phyloP scores from a whole-genome alignment of 2,888 invertebrate species.

The Punctoribates punctum region DNA sequence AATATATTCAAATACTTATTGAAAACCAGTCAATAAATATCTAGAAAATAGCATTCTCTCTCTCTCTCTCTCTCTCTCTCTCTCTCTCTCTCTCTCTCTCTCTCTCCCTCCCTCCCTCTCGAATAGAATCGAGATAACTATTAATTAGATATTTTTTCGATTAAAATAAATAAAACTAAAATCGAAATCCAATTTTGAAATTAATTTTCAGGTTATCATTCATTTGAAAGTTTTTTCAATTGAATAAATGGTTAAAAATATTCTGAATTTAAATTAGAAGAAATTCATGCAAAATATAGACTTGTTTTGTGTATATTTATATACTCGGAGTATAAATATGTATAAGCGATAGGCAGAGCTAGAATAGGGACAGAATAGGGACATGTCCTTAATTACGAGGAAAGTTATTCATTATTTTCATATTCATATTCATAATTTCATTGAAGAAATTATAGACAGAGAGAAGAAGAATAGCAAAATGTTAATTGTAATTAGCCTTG shows the following conservation, averaged over 20 bases:
- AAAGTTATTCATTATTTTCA: constrained; percentile 19
- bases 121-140: background rate
- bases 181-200: background rate
- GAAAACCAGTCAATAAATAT: background rate
- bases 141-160: background rate
- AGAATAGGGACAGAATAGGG: background rate
- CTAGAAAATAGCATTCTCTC: no score
- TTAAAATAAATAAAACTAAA: background rate
- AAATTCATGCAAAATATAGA: no score
- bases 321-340: background rate
- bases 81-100: no score
- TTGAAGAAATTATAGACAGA: background rate
- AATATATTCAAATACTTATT: no score
- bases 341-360: background rate
- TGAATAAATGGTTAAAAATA: background rate
- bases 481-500: background rate
- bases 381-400: constrained; percentile 36
- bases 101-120: no score
- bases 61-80: no score
- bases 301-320: background rate
- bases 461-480: background rate
- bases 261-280: background rate
- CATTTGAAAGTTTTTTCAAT: background rate
- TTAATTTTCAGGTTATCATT: background rate
- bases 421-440: background rate